Evolutionary conservation across 2,888 invertebrate genomes (phyloP).

Genomic region (Lithodes maja): DNA sequence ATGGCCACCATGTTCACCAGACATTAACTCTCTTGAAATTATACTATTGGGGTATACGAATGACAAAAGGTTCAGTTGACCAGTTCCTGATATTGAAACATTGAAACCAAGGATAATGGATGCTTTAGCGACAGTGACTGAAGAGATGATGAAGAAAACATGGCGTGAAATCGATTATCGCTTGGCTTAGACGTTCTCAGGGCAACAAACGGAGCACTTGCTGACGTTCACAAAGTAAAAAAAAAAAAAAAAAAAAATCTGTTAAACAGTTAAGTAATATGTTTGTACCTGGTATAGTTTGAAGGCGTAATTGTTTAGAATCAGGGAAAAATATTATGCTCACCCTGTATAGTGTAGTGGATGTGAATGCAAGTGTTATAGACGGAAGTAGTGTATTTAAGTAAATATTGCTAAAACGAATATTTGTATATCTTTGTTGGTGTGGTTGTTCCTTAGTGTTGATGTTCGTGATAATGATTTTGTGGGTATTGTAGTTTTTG

Average conservation of each 20-base stretch:
- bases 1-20: constrained; percentile 10
- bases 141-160: constrained; percentile 15
- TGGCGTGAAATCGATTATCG: constrained; percentile 15
- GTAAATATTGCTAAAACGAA: no score
- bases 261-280: background rate
- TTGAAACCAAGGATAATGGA: constrained; percentile 11
- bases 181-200: constrained; percentile 17
- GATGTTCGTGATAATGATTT: no score
- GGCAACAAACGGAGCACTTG: constrained; percentile 22
- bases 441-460: no score
- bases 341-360: background rate
- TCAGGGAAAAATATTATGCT: background rate
- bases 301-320: background rate
- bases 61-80: constrained; percentile 15
- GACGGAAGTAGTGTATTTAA: no score
- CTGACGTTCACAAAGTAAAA: background rate
- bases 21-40: constrained; percentile 8
- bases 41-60: background rate
- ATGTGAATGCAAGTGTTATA: no score
- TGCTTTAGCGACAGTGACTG: constrained; percentile 22
- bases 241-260: background rate
- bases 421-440: no score
- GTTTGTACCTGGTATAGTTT: background rate
- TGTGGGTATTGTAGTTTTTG: no score
- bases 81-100: constrained; percentile 18